Evolutionary conservation across 2,888 invertebrate species (phyloP).

Genomic region (Rotaria sp.): DNA sequence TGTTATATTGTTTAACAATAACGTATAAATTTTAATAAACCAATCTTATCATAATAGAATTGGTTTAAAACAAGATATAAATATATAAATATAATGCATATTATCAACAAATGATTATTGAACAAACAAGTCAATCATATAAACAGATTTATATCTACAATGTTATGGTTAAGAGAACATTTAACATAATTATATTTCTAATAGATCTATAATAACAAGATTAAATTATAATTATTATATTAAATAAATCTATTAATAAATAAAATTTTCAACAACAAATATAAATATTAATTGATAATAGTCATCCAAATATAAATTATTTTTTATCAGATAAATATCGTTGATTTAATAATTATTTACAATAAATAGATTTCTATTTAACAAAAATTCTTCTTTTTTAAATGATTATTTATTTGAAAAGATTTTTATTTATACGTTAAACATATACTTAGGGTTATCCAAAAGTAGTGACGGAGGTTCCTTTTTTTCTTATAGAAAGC

Average conservation of each 20-base stretch:
- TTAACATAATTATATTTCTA: background rate
- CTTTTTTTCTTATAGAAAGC: too few species aligned
- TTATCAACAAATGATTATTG: constrained; percentile 7
- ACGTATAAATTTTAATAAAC: background rate
- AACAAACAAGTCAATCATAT: background rate
- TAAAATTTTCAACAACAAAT: background rate
- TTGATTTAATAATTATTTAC: background rate
- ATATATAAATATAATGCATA: background rate
- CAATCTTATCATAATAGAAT: constrained; percentile 6
- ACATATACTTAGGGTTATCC: too few species aligned
- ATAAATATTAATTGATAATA: background rate
- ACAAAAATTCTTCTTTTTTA: background rate
- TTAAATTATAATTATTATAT: background rate
- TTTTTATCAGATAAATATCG: background rate
- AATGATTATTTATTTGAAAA: background rate
- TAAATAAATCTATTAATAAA: constrained; percentile 10
- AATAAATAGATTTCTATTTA: constrained; percentile 1
- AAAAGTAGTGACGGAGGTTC: too few species aligned
- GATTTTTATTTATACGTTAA: too few species aligned
- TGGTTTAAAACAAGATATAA: constrained; percentile 14
- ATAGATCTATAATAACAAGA: background rate
- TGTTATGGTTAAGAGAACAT: background rate
- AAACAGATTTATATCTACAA: background rate
- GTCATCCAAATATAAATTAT: background rate
- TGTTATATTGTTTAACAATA: background rate